Evolutionary conservation across 2,888 invertebrate genomes (phyloP).

Genomic region (Alloplasta piceator): DNA sequence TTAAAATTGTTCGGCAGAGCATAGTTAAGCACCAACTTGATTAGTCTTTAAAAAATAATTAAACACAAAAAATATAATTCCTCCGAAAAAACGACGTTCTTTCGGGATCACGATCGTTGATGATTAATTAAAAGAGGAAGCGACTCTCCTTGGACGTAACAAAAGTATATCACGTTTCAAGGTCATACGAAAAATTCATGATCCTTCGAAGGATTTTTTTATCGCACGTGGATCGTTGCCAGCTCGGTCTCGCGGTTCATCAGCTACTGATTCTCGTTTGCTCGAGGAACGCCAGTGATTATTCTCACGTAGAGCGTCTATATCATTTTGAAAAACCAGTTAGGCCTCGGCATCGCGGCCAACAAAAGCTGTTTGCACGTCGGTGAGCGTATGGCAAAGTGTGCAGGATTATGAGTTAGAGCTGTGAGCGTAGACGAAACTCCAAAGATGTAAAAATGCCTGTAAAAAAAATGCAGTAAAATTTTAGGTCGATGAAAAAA

Average conservation of each 20-base stretch:
- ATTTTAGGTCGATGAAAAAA: too few species aligned
- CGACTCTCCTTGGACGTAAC: not conserved
- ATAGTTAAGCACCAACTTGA: constrained; percentile 68
- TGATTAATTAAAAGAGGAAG: not conserved
- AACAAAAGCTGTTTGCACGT: too few species aligned
- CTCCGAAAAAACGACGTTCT: not conserved
- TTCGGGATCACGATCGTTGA: not conserved
- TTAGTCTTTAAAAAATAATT: constrained; percentile 50
- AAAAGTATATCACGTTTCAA: not conserved
- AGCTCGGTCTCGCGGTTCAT: constrained; percentile 58
- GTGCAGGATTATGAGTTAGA: too few species aligned
- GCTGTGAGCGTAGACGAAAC: too few species aligned
- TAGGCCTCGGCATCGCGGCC: constrained; percentile 30
- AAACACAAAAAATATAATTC: constrained; percentile 1
- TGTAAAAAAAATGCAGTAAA: too few species aligned
- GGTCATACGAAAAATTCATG: not conserved
- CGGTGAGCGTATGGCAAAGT: too few species aligned
- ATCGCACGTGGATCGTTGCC: constrained; percentile 11
- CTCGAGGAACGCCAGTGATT: constrained; percentile 16
- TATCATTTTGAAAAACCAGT: constrained; percentile 78
- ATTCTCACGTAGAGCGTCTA: constrained; percentile 25
- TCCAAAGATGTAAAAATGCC: too few species aligned
- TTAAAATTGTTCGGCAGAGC: constrained; percentile 47
- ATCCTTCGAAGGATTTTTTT: not conserved
- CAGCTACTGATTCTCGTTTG: constrained; percentile 52